Evolutionary conservation across 37 sponge, comb jelly and placozoan genomes (phyloP), one percentile per base, ranked within the genome.

Genomic region (Ianthella basta): DNA sequence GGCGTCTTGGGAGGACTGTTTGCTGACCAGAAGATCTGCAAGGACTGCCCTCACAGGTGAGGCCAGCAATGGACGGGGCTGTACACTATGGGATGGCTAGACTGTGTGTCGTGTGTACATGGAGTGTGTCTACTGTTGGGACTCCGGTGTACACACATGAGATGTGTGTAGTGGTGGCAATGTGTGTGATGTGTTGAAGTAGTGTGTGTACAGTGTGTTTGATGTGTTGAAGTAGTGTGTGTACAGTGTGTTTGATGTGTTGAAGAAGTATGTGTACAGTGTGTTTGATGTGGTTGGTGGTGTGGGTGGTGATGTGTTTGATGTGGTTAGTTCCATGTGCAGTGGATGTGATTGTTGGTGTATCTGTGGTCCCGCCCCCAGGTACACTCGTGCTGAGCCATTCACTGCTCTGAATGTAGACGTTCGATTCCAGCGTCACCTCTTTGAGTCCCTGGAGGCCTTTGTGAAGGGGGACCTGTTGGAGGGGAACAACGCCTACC

Each of bases 1-100:
- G 39, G 83, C 18, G 83, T 88, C 16, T 83, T 98, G 16, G 99
- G 95, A 60, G 99, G 99, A 0, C 79, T 87, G n/a, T 98, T 96
- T 90, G 99, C 99, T 53, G 97, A 96, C 72, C 99, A 98, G 90
- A 98, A 98, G 90, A 98, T 98, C 32, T 98, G 99, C 86, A 96
- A 96, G 70, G 97, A 87, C 27, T 98, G 99, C 60, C 99, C 99
- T 32, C 99, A 98, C 89, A 89, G 95, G 95, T 94, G 40, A 44
- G 57, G 50, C n/a, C n/a, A n/a, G n/a, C n/a, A n/a, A n/a, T n/a
- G n/a, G n/a, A n/a, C n/a, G n/a, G n/a, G n/a, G n/a, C n/a, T n/a
- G n/a, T n/a, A n/a, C n/a, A n/a, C n/a, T n/a, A n/a, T n/a, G n/a
- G n/a, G n/a, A n/a, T n/a, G n/a, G n/a, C n/a, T n/a, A n/a, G n/a